These are phyloP conservation scores for Trichopria drosophilae DNA, from an alignment of 2,888 invertebrate species.

Conservation along the genomic window DNA sequence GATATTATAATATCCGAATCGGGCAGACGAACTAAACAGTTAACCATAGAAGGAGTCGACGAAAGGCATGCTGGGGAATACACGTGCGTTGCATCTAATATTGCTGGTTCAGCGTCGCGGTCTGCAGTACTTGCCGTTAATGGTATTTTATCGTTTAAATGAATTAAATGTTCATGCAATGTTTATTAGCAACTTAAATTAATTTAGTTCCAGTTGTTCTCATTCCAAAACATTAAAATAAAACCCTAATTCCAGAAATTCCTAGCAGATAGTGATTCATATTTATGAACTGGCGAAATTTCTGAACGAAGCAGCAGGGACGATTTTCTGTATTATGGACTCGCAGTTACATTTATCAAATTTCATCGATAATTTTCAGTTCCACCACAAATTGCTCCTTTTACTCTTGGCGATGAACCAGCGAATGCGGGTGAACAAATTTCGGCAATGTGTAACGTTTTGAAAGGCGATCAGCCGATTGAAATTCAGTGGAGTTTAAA, in stretches of 20 bases:
- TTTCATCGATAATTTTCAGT: too few relatives aligned
- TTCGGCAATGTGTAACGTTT: slow-evolving; percentile 69
- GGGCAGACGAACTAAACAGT: slow-evolving; percentile 63
- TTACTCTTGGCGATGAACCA: slow-evolving; percentile 63
- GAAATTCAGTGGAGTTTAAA: slow-evolving; percentile 71
- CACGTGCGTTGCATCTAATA: slow-evolving; percentile 74
- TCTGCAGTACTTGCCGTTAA: slow-evolving; percentile 63
- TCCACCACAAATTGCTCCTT: slow-evolving; percentile 64
- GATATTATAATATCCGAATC: slow-evolving; percentile 59
- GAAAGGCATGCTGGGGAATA: slow-evolving; percentile 75
- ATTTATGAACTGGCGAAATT: too few relatives aligned
- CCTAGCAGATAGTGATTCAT: neutral
- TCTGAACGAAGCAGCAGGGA: too few relatives aligned
- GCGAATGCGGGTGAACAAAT: slow-evolving; percentile 75
- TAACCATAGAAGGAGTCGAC: slow-evolving; percentile 70
- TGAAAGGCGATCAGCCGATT: slow-evolving; percentile 73
- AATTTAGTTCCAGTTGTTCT: too few relatives aligned
- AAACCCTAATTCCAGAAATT: too few relatives aligned
- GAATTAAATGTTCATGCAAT: too few relatives aligned
- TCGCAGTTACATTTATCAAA: too few relatives aligned
- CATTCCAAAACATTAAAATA: neutral
- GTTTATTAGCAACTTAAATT: too few relatives aligned
- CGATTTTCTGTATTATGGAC: too few relatives aligned
- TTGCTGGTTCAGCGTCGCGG: slow-evolving; percentile 70
- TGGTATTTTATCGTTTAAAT: neutral